These are phyloP conservation scores for Plagodis dolabraria DNA, from an alignment of 2,888 invertebrate genomes.

Conservation along the genomic window DNA sequence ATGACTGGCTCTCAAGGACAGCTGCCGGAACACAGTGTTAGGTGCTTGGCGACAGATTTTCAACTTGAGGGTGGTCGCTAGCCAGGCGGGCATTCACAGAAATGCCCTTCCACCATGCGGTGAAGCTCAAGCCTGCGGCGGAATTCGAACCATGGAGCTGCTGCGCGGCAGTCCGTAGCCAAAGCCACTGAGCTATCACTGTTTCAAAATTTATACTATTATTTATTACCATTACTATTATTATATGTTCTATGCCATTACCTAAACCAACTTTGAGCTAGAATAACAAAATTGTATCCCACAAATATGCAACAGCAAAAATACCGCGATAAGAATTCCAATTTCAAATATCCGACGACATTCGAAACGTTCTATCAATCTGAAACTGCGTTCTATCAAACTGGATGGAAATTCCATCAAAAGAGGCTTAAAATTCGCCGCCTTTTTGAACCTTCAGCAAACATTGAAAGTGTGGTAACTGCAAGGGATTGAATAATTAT, in stretches of 20 bases:
- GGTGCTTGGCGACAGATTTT: too few relatives aligned
- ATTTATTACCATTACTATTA: too few relatives aligned
- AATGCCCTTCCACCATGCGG: too few relatives aligned
- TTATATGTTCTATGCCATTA: neutral
- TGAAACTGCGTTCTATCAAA: conserved; percentile 26
- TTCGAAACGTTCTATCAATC: conserved; percentile 25
- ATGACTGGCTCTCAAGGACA: too few relatives aligned
- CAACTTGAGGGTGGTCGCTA: too few relatives aligned
- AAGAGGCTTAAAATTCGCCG: conserved; percentile 25
- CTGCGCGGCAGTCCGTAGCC: too few relatives aligned
- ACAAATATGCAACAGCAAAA: conserved; percentile 18
- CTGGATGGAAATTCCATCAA: conserved; percentile 32
- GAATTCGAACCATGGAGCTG: too few relatives aligned
- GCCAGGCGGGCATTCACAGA: too few relatives aligned
- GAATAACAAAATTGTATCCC: conserved; percentile 11
- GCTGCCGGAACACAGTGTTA: too few relatives aligned
- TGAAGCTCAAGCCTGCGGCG: too few relatives aligned
- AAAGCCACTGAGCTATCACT: too few relatives aligned
- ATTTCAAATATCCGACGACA: conserved; percentile 20
- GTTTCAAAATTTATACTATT: too few relatives aligned
- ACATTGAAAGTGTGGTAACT: conserved; percentile 1
- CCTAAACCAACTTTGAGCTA: neutral
- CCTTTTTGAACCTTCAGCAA: conserved; percentile 8
- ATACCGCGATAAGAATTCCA: conserved; percentile 17
- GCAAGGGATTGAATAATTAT: neutral